phyloP scores from a whole-genome alignment of 1,140 invertebrate species.

The Drosophila arawakana region DNA sequence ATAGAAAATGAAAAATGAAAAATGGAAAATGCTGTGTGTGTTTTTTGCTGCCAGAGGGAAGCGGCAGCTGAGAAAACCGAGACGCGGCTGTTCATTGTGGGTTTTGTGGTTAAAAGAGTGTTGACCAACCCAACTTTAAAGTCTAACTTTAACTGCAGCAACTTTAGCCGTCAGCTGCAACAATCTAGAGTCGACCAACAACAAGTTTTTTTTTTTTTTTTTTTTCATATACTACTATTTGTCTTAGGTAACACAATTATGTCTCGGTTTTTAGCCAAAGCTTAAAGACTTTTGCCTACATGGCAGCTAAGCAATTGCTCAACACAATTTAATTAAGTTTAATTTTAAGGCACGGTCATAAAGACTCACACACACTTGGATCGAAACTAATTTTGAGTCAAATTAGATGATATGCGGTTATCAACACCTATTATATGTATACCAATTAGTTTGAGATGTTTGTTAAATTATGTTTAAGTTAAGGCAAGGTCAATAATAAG shows the following conservation, averaged over 20 bases:
- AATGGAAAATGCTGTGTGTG: constrained; percentile 45
- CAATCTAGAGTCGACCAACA: constrained; percentile 17
- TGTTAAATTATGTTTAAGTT: not conserved
- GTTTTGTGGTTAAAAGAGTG: constrained; percentile 13
- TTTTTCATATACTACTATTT: constrained; percentile 26
- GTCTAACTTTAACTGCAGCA: constrained; percentile 7
- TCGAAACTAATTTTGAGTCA: constrained; percentile 9
- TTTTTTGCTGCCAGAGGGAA: constrained; percentile 10
- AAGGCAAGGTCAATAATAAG: constrained; percentile 1
- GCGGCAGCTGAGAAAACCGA: constrained; percentile 30
- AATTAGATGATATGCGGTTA: constrained; percentile 1
- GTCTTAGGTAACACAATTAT: constrained; percentile 67
- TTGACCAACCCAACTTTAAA: constrained; percentile 35
- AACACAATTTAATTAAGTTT: constrained; percentile 52
- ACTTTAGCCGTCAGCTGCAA: constrained; percentile 35
- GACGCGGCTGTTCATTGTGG: constrained; percentile 57
- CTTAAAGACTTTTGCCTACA: constrained; percentile 28
- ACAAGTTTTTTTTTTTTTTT: constrained; percentile 12
- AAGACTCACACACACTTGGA: not conserved
- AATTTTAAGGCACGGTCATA: constrained; percentile 24
- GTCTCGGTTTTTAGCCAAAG: constrained; percentile 48
- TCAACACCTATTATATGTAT: not conserved
- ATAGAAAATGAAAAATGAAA: constrained; percentile 31
- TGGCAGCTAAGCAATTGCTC: constrained; percentile 46
- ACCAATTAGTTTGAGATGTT: not conserved